Evolutionary conservation across 1,140 invertebrate species (phyloP).

Genomic region (Drosophila trapezifrons): DNA sequence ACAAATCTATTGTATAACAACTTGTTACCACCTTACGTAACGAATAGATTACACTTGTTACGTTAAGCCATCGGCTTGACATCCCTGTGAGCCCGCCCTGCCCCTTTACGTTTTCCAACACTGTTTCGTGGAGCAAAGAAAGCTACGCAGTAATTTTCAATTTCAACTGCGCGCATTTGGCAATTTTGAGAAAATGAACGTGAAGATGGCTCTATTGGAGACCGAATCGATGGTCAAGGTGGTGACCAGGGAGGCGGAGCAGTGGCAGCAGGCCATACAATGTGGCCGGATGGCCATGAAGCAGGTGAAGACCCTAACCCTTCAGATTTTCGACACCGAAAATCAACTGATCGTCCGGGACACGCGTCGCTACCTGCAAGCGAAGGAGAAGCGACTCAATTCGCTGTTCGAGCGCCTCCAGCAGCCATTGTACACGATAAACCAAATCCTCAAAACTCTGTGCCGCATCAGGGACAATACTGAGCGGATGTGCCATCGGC

Average conservation of each 20-base stretch:
- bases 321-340: constrained; percentile 12
- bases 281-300: constrained; percentile 6
- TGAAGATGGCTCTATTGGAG: not conserved
- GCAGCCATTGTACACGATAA: not conserved
- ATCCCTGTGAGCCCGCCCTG: not conserved
- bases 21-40: not conserved
- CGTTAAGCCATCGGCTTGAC: not conserved
- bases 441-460: constrained; percentile 1
- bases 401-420: not conserved
- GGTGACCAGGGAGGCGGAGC: not conserved
- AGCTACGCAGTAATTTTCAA: not conserved
- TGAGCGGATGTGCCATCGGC: constrained; percentile 14
- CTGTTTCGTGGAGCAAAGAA: not conserved
- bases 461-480: constrained; percentile 1
- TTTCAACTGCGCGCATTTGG: not conserved
- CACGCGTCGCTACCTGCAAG: not conserved
- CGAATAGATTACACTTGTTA: not conserved
- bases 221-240: not conserved
- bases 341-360: not conserved
- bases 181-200: not conserved
- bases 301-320: not conserved
- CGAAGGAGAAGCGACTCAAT: not conserved
- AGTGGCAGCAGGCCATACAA: constrained; percentile 5
- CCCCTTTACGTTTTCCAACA: not conserved
- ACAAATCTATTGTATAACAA: not conserved